These are phyloP conservation scores for Galemys pyrenaicus DNA, from an alignment of 2,113 vertebrate genomes.

Conservation along the genomic window DNA sequence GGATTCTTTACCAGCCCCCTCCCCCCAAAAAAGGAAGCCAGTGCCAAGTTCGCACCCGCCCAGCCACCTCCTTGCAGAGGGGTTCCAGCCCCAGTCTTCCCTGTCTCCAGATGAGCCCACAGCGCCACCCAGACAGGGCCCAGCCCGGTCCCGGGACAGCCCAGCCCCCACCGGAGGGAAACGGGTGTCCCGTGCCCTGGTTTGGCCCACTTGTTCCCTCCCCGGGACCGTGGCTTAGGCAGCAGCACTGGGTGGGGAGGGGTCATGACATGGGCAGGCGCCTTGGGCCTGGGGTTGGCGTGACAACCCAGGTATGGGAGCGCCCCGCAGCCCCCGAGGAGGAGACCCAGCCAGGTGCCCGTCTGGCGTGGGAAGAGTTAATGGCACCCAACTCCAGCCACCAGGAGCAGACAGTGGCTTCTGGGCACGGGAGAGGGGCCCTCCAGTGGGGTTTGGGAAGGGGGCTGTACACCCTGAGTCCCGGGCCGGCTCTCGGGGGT, in stretches of 20 bases:
- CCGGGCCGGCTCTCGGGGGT: not conserved
- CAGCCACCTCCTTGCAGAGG: no score
- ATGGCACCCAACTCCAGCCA: not conserved
- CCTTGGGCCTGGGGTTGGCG: no score
- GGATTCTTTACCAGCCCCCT: conserved; percentile 43
- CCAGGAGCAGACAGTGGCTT: not conserved
- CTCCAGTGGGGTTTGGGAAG: not conserved
- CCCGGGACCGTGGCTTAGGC: no score
- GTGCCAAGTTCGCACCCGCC: conserved; percentile 21
- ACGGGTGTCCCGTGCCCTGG: no score
- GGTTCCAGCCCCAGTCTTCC: not conserved
- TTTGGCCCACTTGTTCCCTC: no score
- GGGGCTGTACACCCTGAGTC: no score
- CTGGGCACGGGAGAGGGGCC: not conserved
- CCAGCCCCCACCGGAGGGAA: not conserved
- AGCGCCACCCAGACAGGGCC: no score
- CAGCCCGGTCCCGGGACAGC: no score
- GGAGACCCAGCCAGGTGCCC: no score
- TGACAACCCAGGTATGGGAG: no score
- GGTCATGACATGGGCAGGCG: accelerated
- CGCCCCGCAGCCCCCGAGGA: no score
- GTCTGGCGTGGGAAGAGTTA: not conserved
- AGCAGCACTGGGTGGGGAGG: not conserved
- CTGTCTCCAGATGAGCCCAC: no score
- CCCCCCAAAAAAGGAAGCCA: conserved; percentile 32